phyloP scores from a whole-genome alignment of 2,797 vertebrate species.

The Mergus octosetaceus region DNA sequence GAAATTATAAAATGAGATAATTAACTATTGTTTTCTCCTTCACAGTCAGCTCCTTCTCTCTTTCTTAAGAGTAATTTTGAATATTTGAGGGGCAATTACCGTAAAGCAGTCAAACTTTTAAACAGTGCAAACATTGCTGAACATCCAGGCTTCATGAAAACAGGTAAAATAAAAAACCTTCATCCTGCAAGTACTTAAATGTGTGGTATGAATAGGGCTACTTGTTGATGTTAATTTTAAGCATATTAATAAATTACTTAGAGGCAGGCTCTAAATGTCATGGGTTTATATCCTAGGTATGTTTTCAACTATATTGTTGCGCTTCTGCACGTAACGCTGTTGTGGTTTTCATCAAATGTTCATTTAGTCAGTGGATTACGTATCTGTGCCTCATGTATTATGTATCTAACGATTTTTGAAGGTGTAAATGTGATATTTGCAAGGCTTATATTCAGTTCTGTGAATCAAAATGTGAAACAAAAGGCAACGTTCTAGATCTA shows the following conservation, averaged over 20 bases:
- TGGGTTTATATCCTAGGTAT: neutral
- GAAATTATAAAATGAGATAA: neutral
- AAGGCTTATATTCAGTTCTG: neutral
- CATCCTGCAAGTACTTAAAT: neutral
- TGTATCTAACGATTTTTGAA: neutral
- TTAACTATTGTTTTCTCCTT: constrained; percentile 54
- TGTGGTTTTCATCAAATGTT: neutral
- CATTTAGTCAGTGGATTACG: neutral
- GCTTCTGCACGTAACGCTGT: neutral
- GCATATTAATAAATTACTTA: neutral
- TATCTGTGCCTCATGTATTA: too few relatives aligned
- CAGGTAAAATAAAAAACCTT: constrained; percentile 81
- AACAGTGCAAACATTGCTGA: constrained; percentile 98
- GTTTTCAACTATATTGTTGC: neutral
- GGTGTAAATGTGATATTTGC: neutral
- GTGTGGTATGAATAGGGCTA: neutral
- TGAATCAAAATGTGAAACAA: neutral
- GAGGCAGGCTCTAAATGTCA: neutral
- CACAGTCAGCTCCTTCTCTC: constrained; percentile 92
- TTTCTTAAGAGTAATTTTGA: constrained; percentile 99
- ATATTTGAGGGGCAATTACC: constrained; percentile 97
- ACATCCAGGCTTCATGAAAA: constrained; percentile 95
- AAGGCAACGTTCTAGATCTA: neutral
- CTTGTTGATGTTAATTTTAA: neutral
- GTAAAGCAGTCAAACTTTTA: constrained; percentile 96